Conservation (phyloP, 2,797 vertebrate species). For the Lophius americanus region DNA sequence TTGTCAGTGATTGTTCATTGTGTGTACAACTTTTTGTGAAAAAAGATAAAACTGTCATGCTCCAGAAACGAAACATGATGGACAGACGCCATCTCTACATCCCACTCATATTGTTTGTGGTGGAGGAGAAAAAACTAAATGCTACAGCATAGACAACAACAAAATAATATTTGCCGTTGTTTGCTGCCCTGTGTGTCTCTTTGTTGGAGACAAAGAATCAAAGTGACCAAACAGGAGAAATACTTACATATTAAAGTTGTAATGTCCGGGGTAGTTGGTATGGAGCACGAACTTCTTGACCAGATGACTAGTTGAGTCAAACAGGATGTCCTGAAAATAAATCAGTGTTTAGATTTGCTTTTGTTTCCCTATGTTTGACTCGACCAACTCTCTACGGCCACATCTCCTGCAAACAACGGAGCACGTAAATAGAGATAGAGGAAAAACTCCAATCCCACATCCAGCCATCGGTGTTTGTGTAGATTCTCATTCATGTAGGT, state of each 20-base stretch:
- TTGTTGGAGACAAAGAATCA: background rate
- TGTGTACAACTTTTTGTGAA: too few species aligned
- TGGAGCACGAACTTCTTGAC: constrained; percentile 99
- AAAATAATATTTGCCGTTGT: background rate
- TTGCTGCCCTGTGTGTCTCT: too few species aligned
- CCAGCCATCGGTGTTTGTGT: background rate
- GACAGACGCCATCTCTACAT: too few species aligned
- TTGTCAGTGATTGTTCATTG: too few species aligned
- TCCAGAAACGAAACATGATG: too few species aligned
- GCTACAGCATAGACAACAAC: background rate
- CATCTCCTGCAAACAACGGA: constrained; percentile 15
- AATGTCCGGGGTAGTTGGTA: constrained; percentile 98
- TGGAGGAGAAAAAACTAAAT: too few species aligned
- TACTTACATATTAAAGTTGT: constrained; percentile 99
- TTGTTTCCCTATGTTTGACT: background rate
- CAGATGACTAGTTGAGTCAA: constrained; percentile 96
- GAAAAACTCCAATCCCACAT: background rate
- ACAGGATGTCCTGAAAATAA: constrained; percentile 91
- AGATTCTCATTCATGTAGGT: background rate
- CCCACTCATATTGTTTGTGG: too few species aligned
- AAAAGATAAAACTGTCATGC: too few species aligned
- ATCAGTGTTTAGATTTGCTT: background rate
- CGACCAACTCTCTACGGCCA: background rate
- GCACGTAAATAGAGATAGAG: background rate
- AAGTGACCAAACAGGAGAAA: background rate